phyloP scores from a whole-genome alignment of 2,888 invertebrate genomes.

The Crocallis elinguaria region DNA sequence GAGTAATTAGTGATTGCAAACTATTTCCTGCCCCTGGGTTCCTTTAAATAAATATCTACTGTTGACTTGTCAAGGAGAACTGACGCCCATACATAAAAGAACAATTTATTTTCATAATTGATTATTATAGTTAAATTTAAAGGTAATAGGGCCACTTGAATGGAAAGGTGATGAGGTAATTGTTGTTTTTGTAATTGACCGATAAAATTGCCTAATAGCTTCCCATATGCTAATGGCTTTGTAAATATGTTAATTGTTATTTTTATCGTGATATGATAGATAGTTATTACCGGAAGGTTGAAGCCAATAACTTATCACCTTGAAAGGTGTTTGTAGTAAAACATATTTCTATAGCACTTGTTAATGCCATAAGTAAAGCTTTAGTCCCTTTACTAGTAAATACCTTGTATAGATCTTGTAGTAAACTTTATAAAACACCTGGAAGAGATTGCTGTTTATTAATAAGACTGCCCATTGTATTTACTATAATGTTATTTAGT shows the following conservation, averaged over 20 bases:
- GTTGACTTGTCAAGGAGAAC: slow-evolving; percentile 15
- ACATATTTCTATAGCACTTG: too few relatives aligned
- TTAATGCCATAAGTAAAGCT: too few relatives aligned
- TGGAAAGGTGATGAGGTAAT: not conserved
- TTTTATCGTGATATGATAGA: slow-evolving; percentile 1
- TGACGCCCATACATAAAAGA: slow-evolving; percentile 3
- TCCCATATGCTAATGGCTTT: slow-evolving; percentile 1
- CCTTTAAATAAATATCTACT: slow-evolving; percentile 1
- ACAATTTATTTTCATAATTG: slow-evolving; percentile 12
- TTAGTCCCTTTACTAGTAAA: too few relatives aligned
- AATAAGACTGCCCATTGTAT: too few relatives aligned
- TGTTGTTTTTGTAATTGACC: not conserved
- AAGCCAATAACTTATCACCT: not conserved
- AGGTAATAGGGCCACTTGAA: slow-evolving; percentile 2
- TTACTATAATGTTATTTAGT: too few relatives aligned
- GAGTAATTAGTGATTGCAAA: slow-evolving; percentile 15
- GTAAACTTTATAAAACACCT: too few relatives aligned
- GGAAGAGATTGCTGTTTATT: too few relatives aligned
- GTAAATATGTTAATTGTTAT: slow-evolving; percentile 5
- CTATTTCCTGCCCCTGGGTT: slow-evolving; percentile 7
- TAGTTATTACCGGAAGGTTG: slow-evolving; percentile 1
- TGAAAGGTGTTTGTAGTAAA: not conserved
- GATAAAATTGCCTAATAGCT: not conserved
- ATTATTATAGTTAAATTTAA: slow-evolving; percentile 8
- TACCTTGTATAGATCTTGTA: too few relatives aligned